A percentile compares a stretch with the other conserved stretches of the same genome.
These are phyloP conservation scores for Erethizon dorsatum DNA, from an alignment of 2,797 vertebrate species.

Conservation along the genomic window DNA sequence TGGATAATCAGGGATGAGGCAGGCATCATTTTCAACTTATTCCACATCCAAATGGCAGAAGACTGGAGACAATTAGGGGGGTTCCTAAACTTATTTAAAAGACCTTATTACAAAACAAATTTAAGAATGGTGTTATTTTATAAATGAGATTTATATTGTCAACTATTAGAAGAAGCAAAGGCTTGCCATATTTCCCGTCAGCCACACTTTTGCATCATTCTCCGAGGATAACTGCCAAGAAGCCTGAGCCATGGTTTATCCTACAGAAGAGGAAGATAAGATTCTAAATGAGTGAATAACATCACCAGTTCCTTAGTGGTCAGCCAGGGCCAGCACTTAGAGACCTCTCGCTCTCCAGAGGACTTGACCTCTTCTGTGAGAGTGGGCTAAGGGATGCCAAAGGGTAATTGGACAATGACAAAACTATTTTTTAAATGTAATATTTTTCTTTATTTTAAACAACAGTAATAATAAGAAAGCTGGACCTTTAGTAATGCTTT, in stretches of 20 bases:
- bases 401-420: neutral
- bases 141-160: slow-evolving; percentile 8
- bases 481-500: slow-evolving; percentile 47
- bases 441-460: neutral
- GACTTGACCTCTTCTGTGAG: neutral
- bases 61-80: neutral
- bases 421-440: slow-evolving; percentile 42
- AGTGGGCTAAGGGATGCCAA: neutral
- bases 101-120: neutral
- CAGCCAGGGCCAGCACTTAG: neutral
- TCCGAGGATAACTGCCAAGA: neutral
- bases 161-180: neutral
- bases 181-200: neutral
- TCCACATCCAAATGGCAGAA: neutral
- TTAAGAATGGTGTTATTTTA: neutral
- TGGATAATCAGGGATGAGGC: neutral
- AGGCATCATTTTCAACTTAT: slow-evolving; percentile 12
- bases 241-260: neutral
- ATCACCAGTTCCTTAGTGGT: neutral
- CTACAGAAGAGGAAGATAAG: slow-evolving; percentile 14
- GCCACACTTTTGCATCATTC: neutral
- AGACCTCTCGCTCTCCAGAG: neutral
- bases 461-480: slow-evolving; percentile 38
- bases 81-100: neutral
- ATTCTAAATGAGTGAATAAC: neutral